Conservation (phyloP, 2,888 invertebrate species). For the Polydrusus cervinus region DNA sequence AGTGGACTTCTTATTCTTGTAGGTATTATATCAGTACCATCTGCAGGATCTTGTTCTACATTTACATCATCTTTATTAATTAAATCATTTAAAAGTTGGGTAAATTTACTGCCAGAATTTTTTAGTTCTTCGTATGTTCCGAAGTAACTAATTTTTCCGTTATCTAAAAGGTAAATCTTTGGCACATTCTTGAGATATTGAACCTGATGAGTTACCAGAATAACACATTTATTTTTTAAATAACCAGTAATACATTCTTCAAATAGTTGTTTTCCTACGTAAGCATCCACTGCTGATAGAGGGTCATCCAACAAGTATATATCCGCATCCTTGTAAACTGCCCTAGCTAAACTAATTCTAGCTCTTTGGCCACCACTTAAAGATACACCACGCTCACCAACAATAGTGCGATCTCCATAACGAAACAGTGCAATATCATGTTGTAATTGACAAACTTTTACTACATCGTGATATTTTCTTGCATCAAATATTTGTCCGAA, state of each 20-base stretch:
- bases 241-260: constrained; percentile 81
- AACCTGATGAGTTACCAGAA: constrained; percentile 84
- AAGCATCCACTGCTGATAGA: constrained; percentile 90
- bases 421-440: constrained; percentile 83
- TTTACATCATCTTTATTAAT: constrained; percentile 56
- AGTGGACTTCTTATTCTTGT: constrained; percentile 42
- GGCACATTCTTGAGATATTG: constrained; percentile 76
- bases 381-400: constrained; percentile 83
- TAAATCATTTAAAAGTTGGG: constrained; percentile 68
- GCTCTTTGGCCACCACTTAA: constrained; percentile 89
- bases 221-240: constrained; percentile 78
- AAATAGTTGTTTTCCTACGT: constrained; percentile 90
- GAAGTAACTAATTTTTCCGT: constrained; percentile 74
- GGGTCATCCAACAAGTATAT: constrained; percentile 93
- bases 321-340: constrained; percentile 87
- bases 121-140: constrained; percentile 82
- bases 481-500: constrained; percentile 86
- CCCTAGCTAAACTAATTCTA: constrained; percentile 88
- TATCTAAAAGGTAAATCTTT: constrained; percentile 74
- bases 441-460: constrained; percentile 81
- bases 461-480: constrained; percentile 78
- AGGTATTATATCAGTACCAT: constrained; percentile 42
- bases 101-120: constrained; percentile 83
- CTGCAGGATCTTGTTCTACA: constrained; percentile 60
- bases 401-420: constrained; percentile 85